Base-by-base conservation (phyloP, 1,140 invertebrate species). In the Tribolium madens region DNA sequence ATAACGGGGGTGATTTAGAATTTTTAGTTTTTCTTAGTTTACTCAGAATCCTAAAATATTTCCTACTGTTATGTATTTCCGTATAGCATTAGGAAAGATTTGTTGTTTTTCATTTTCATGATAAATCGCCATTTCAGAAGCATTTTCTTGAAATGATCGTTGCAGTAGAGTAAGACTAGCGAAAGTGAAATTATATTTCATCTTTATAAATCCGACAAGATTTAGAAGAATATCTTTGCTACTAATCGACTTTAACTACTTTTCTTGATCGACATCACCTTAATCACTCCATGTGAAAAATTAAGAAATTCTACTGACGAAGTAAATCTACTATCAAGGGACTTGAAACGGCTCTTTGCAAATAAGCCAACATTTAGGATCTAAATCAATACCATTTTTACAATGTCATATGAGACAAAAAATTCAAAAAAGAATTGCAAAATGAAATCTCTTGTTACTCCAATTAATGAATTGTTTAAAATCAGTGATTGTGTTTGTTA, bases 211-310 rank as follows among this genome's bases (percentile, higher is more conserved):
- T 57, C 52, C 21, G 52, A 57, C 9, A 17, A 53, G 12, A 26
- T 14, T 9, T 2, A 14, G 52, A 57, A 57, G 21, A 17, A 57
- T 57, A 15, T 9, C 1, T 15, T 9, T 53, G 50, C 21, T 5
- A 53, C 15, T 53, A 15, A 53, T 53, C 5, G 7, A 57, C 10
- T 9, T 57, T 1, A 12, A 57, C 52, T 17, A 57, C 21, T 18
- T 26, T 57, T 18, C 52, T 64, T 64, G 31, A 64, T 60, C 18
- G 53, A 31, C 53, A 57, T 21, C 15, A 21, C 21, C 52, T n/a
- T 57, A 60, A 60, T 64, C 57, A 26, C 26, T 26, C 57, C 14
- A 64, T 26, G 57, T 64, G 57, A 64, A 64, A 64, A 64, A 64
- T 64, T 64, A 64, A 64, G 31, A 64, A 64, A 64, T 42, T 42